phyloP scores from a whole-genome alignment of 2,113 vertebrate genomes.

The Perca schrenkii region DNA sequence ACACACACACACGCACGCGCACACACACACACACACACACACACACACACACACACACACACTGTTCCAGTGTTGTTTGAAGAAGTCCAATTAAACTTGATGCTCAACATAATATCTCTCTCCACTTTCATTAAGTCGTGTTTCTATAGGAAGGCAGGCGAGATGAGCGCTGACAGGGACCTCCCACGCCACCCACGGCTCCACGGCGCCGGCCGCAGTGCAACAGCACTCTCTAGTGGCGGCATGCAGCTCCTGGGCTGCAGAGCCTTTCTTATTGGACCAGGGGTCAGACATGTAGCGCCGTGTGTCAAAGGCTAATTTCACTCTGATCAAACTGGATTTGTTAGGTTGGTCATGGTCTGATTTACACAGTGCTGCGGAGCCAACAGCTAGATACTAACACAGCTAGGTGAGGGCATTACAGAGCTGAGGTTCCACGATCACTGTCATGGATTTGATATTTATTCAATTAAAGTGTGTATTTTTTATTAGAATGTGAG shows the following conservation, averaged over 20 bases:
- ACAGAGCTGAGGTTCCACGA: too few relatives aligned
- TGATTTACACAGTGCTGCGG: neutral
- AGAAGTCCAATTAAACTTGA: slow-evolving; percentile 82
- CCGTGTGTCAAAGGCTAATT: slow-evolving; percentile 39
- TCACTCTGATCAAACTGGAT: neutral
- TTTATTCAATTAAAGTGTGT: too few relatives aligned
- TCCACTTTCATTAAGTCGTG: slow-evolving; percentile 80
- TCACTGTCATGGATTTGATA: too few relatives aligned
- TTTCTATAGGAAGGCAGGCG: slow-evolving; percentile 71
- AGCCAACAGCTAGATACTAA: neutral
- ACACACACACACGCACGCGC: neutral
- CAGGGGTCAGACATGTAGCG: slow-evolving; percentile 15
- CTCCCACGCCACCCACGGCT: slow-evolving; percentile 46
- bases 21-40: slow-evolving; percentile 6
- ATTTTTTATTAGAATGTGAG: too few relatives aligned
- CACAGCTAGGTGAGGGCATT: too few relatives aligned
- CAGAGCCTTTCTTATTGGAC: neutral
- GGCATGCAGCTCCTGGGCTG: neutral
- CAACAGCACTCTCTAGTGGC: slow-evolving; percentile 80
- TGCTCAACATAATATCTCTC: slow-evolving; percentile 80
- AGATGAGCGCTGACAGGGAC: slow-evolving; percentile 60
- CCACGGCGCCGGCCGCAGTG: slow-evolving; percentile 39
- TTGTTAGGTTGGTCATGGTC: neutral
- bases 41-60: slow-evolving; percentile 13
- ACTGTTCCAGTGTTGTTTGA: slow-evolving; percentile 77